phyloP scores from a whole-genome alignment of 2,797 vertebrate species.

The Sebastes aleutianus region DNA sequence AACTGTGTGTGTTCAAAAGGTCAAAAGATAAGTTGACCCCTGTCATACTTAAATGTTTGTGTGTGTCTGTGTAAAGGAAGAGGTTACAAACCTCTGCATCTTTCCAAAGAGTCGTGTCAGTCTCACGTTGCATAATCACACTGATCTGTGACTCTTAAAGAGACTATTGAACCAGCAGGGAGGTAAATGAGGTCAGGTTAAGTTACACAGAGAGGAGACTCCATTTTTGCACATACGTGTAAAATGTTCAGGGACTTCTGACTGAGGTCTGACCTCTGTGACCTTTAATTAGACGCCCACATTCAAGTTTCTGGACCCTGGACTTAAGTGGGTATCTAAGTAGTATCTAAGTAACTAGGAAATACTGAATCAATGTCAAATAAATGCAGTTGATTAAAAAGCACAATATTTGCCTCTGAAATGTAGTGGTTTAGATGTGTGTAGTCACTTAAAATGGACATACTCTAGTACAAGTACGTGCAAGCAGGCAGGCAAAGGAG shows the following conservation, averaged over 20 bases:
- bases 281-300: slow-evolving; percentile 29
- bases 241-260: slow-evolving; percentile 50
- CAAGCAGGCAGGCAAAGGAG: too few species aligned
- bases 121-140: slow-evolving; percentile 42
- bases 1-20: slow-evolving; percentile 23
- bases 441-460: too few species aligned
- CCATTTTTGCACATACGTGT: slow-evolving; percentile 49
- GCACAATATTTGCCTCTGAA: too few species aligned
- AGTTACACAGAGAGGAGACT: slow-evolving; percentile 38
- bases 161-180: background rate
- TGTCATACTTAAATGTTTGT: background rate
- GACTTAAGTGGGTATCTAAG: background rate
- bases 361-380: background rate
- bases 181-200: slow-evolving; percentile 15
- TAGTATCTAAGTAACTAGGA: background rate
- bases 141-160: slow-evolving; percentile 31
- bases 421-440: too few species aligned
- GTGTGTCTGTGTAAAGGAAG: slow-evolving; percentile 20
- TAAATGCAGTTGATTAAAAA: background rate
- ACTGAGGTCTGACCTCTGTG: slow-evolving; percentile 13
- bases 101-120: background rate
- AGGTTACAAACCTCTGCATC: slow-evolving; percentile 20
- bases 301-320: background rate
- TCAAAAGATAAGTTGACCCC: background rate
- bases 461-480: background rate